Evolutionary conservation across 1,140 invertebrate genomes (phyloP).

Genomic region (Archivesica marissinica): DNA sequence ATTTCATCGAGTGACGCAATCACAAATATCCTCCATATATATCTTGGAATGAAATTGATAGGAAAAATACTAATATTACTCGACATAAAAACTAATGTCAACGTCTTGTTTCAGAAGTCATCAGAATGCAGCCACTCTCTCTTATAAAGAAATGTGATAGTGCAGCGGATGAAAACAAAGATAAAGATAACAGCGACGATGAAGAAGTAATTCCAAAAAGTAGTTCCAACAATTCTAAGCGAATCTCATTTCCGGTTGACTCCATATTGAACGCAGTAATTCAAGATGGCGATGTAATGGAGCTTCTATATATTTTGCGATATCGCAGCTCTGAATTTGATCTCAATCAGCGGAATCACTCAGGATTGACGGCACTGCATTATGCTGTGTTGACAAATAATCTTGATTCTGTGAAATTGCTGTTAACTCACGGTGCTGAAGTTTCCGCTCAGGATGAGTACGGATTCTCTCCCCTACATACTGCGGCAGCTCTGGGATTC

Average conservation of each 20-base stretch:
- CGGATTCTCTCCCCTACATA: slow-evolving; percentile 99
- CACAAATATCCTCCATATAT: no score
- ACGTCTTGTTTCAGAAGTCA: not conserved
- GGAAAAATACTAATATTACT: no score
- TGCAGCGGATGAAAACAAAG: not conserved
- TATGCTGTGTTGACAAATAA: slow-evolving; percentile 87
- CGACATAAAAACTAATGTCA: no score
- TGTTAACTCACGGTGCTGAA: slow-evolving; percentile 96
- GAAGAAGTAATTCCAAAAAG: not conserved
- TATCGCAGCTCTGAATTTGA: slow-evolving; percentile 64
- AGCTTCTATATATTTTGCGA: slow-evolving; percentile 72
- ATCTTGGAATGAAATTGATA: no score
- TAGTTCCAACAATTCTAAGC: not conserved
- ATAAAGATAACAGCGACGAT: not conserved
- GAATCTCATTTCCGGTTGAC: slow-evolving; percentile 78
- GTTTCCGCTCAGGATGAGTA: slow-evolving; percentile 98
- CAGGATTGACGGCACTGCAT: slow-evolving; percentile 79
- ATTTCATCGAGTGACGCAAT: no score
- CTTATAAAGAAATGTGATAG: not conserved
- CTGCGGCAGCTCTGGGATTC: slow-evolving; percentile 97
- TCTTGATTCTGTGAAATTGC: slow-evolving; percentile 98
- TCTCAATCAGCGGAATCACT: slow-evolving; percentile 77
- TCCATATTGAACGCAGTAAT: slow-evolving; percentile 78
- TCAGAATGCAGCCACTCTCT: not conserved
- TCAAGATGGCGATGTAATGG: slow-evolving; percentile 77